A percentile compares a stretch with the other conserved stretches of the same genome.
These are phyloP conservation scores for Drosophila varians DNA, from an alignment of 1,140 invertebrate genomes.

Conservation along the genomic window DNA sequence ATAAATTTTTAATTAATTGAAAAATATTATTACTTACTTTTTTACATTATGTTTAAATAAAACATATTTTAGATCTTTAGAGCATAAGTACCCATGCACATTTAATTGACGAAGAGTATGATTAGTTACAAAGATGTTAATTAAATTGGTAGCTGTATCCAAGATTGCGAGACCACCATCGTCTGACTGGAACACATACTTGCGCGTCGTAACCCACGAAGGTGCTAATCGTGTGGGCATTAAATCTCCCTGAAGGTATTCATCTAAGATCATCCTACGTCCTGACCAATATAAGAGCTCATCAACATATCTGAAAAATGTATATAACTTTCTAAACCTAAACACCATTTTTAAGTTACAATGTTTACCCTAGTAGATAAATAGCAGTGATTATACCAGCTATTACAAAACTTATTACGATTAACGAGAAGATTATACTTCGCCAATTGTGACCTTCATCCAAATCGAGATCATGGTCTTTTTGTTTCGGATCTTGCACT, in stretches of 20 bases:
- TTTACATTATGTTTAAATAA: conserved; percentile 93
- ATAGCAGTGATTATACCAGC: conserved; percentile 93
- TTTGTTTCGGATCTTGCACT: conserved; percentile 92
- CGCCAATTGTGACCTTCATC: conserved; percentile 94
- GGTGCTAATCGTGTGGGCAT: conserved; percentile 89
- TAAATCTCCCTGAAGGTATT: conserved; percentile 91
- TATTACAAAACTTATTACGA: conserved; percentile 93
- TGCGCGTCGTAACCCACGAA: conserved; percentile 90
- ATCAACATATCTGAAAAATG: conserved; percentile 89
- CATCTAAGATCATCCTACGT: conserved; percentile 90
- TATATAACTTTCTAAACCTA: background rate
- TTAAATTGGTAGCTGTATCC: conserved; percentile 89
- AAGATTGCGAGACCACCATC: conserved; percentile 91
- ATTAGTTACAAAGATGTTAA: conserved; percentile 91
- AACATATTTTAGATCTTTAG: conserved; percentile 91
- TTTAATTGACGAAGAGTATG: conserved; percentile 93
- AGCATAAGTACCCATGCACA: conserved; percentile 92
- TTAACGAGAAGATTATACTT: conserved; percentile 92
- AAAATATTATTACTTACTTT: conserved; percentile 86
- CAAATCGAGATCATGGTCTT: conserved; percentile 87
- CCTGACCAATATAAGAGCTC: conserved; percentile 94
- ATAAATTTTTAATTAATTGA: conserved; percentile 12
- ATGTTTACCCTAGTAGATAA: conserved; percentile 89
- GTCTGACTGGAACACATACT: conserved; percentile 93
- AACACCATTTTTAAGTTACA: background rate